A percentile compares a stretch with the other conserved stretches of the same genome.
phyloP scores from a whole-genome alignment of 1,140 invertebrate genomes.

The Listronotus bonariensis region DNA sequence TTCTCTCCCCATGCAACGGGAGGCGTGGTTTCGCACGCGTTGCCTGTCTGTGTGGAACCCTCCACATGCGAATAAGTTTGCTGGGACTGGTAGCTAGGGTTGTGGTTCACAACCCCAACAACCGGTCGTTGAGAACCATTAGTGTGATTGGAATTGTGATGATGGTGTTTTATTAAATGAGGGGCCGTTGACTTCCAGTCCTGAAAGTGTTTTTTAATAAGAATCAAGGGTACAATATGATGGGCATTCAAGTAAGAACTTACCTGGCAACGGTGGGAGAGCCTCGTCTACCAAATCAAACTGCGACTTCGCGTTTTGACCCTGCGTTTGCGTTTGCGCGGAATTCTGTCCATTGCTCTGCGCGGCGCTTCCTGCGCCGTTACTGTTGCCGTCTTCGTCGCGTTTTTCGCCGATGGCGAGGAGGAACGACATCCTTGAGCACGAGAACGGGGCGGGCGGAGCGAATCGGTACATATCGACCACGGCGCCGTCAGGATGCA shows the following conservation, averaged over 20 bases:
- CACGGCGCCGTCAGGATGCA: constrained; percentile 6
- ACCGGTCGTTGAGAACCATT: not conserved
- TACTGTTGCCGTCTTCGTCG: constrained; percentile 52
- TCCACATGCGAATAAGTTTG: constrained; percentile 5
- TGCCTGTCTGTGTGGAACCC: constrained; percentile 21
- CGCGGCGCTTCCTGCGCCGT: not conserved
- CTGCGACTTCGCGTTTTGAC: constrained; percentile 56
- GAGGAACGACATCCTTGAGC: constrained; percentile 44
- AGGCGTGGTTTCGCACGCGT: not conserved
- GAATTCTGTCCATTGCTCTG: constrained; percentile 4
- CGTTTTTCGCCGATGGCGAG: constrained; percentile 56
- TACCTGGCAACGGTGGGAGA: constrained; percentile 80
- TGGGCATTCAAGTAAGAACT: not conserved
- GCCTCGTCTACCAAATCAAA: constrained; percentile 82
- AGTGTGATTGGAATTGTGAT: not conserved
- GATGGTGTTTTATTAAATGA: constrained; percentile 33
- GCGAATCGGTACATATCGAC: constrained; percentile 37
- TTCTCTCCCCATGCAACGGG: constrained; percentile 55
- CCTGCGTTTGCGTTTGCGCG: constrained; percentile 30
- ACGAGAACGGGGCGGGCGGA: constrained; percentile 19
- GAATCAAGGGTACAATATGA: too few species aligned
- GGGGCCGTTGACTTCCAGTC: constrained; percentile 39
- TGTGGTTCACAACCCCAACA: too few species aligned
- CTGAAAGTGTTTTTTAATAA: not conserved
- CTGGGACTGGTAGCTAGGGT: not conserved